Conservation (phyloP, 2,888 invertebrate genomes). For the Helicoverpa assulta region DNA sequence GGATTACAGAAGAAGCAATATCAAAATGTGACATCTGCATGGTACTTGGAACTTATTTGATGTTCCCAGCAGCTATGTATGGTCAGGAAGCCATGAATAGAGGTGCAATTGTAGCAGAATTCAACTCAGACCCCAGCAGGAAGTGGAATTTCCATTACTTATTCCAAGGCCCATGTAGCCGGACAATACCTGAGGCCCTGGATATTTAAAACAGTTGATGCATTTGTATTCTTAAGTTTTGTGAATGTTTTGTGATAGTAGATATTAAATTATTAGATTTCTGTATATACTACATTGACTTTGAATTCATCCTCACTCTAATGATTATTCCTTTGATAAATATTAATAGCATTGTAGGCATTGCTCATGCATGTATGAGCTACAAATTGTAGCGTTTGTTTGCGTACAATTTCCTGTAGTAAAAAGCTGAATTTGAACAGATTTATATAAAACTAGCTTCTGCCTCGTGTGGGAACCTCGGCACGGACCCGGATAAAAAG, state of each 20-base stretch:
- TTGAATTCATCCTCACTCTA: too few species aligned
- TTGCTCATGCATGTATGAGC: too few species aligned
- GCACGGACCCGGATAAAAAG: too few species aligned
- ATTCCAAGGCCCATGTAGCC: conserved; percentile 85
- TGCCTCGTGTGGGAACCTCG: too few species aligned
- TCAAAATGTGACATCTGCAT: conserved; percentile 94
- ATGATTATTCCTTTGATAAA: too few species aligned
- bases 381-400: too few species aligned
- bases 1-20: conserved; percentile 90
- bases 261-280: conserved; percentile 1
- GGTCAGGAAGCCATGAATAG: conserved; percentile 93
- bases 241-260: conserved; percentile 3
- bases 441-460: too few species aligned
- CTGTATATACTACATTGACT: too few species aligned
- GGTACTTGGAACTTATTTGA: conserved; percentile 95
- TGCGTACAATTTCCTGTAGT: too few species aligned
- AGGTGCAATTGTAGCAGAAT: conserved; percentile 89
- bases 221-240: background rate
- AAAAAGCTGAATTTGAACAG: too few species aligned
- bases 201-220: conserved; percentile 59
- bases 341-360: too few species aligned
- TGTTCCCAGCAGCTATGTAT: conserved; percentile 97
- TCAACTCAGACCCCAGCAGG: conserved; percentile 80
- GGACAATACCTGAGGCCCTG: conserved; percentile 79
- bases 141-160: conserved; percentile 79